phyloP scores from a whole-genome alignment of 2,113 vertebrate genomes.

The Ammodytes marinus region DNA sequence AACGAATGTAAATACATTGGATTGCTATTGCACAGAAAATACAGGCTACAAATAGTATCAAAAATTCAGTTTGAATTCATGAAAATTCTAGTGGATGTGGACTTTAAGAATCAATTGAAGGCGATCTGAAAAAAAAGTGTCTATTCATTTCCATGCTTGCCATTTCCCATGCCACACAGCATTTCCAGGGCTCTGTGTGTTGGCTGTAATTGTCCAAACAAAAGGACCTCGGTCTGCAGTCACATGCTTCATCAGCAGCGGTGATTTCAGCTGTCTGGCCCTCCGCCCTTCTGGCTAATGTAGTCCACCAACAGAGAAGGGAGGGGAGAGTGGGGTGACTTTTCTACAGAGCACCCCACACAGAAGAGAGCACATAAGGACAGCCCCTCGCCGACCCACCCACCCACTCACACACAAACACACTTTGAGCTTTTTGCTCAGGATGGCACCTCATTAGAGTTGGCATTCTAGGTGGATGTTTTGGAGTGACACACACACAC shows the following conservation, averaged over 20 bases:
- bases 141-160: constrained; percentile 58
- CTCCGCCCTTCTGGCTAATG: constrained; percentile 71
- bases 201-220: constrained; percentile 72
- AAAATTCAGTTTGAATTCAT: not conserved
- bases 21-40: not conserved
- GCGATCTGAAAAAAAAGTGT: constrained; percentile 2
- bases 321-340: constrained; percentile 78
- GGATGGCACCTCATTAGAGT: constrained; percentile 72
- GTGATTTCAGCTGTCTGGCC: constrained; percentile 77
- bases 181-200: constrained; percentile 62
- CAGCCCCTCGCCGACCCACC: constrained; percentile 67
- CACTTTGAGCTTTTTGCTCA: constrained; percentile 69
- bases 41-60: not conserved
- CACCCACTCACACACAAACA: constrained; percentile 74
- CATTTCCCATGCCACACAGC: constrained; percentile 51
- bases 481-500: constrained; percentile 50
- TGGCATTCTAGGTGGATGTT: constrained; percentile 72
- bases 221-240: constrained; percentile 72
- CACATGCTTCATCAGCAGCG: constrained; percentile 76
- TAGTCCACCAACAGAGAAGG: constrained; percentile 67
- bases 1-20: not conserved
- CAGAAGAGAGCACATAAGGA: constrained; percentile 67
- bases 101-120: not conserved
- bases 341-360: constrained; percentile 64
- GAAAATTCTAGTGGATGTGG: not conserved